Evolutionary conservation across 2,888 invertebrate species (phyloP).

Genomic region (Julus scanicus): DNA sequence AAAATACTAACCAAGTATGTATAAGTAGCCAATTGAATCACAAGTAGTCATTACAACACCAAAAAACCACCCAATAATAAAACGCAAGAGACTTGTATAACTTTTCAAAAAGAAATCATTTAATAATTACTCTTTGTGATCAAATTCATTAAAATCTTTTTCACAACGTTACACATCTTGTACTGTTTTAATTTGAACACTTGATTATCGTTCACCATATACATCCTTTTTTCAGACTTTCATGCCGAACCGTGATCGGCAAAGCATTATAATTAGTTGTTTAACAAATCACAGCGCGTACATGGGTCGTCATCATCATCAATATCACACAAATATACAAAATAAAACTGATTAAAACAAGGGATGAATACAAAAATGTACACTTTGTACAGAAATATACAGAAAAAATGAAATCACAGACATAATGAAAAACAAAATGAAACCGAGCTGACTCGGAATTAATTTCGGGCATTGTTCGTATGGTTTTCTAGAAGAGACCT

Average conservation of each 20-base stretch:
- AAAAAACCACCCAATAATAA: too few relatives aligned
- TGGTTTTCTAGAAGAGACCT: not conserved
- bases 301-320: not conserved
- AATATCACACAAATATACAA: conserved; percentile 21
- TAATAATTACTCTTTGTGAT: conserved; percentile 33
- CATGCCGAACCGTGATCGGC: not conserved
- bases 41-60: too few relatives aligned
- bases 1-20: too few relatives aligned
- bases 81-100: not conserved
- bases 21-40: too few relatives aligned
- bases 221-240: not conserved
- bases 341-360: not conserved
- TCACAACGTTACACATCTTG: conserved; percentile 14
- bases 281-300: too few relatives aligned
- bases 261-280: too few relatives aligned
- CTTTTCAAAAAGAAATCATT: conserved; percentile 22
- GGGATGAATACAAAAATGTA: conserved; percentile 50
- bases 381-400: conserved; percentile 54
- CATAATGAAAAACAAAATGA: conserved; percentile 41
- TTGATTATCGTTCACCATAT: conserved; percentile 33
- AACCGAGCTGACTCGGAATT: not conserved
- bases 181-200: conserved; percentile 23
- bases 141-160: conserved; percentile 18
- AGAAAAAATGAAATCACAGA: conserved; percentile 46
- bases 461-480: not conserved